Evolutionary conservation across 2,888 invertebrate species (phyloP), one percentile per base, ranked within the genome.

Genomic region (Drosophila melanosoma): DNA sequence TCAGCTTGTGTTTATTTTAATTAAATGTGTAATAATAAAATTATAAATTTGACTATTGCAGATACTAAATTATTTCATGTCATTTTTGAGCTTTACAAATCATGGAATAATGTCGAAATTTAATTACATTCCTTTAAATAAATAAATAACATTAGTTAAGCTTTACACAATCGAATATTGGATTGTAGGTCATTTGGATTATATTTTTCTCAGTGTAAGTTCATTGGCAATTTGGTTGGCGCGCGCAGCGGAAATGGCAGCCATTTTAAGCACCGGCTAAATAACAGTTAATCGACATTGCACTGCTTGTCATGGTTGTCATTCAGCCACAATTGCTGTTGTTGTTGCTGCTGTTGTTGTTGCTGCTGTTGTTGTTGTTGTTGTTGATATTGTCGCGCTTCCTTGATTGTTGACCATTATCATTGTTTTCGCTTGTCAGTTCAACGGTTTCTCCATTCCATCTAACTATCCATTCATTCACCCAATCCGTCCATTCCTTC

Each of bases 211-310:
- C 54, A 54, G 56, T 56, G 56, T 17, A 68, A 45, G 36, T 33
- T 33, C 40, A 57, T 63, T 74, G 74, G 62, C 67, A 58, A 29
- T 35, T 49, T 58, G 20, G 29, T 45, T 54, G 35, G 40, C 54
- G 61, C 49, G 69, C 56, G 59, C 61, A 77, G 51, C 86, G 86
- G 86, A 87, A 86, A 85, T 87, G 78, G 84, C 89, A 75, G 82
- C 83, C 83, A 88, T 87, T 85, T 89, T 87, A 87, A 89, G 87
- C 70, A 80, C 66, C 84, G 70, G 69, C 88, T 86, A 88, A 88
- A 88, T 88, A 88, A 88, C 88, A 82, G 88, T 81, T 88, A 88
- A 88, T 89, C 88, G 88, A 79, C 81, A 79, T 79, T 79, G 86
- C 87, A 83, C 76, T 79, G 74, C 76, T 76, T 80, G 82, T 78